Evolutionary conservation across 1,140 invertebrate genomes (phyloP).

Genomic region (Idris sp.): DNA sequence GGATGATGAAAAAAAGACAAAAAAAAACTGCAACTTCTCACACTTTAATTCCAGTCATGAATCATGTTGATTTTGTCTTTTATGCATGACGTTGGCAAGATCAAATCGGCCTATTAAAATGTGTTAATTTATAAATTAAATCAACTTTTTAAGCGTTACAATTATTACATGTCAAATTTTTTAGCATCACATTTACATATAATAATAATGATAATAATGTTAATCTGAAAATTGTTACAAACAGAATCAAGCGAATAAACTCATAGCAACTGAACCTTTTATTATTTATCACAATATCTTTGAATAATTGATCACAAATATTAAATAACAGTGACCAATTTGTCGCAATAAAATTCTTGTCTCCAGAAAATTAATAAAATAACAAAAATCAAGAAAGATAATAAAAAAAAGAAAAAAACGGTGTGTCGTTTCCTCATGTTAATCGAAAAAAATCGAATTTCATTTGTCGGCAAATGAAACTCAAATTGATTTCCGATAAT

Average conservation of each 20-base stretch:
- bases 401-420: not conserved
- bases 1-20: no score
- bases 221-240: no score
- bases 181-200: no score
- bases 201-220: no score
- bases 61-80: conserved; percentile 19
- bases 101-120: not conserved
- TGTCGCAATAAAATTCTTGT: no score
- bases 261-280: no score
- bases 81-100: not conserved
- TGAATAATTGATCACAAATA: no score
- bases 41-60: conserved; percentile 32
- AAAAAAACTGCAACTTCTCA: conserved; percentile 11
- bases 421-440: conserved; percentile 1
- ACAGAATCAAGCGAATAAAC: no score
- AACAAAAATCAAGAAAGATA: no score
- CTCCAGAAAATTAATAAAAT: no score
- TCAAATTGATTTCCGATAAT: conserved; percentile 37
- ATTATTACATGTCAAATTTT: not conserved
- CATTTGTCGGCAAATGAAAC: conserved; percentile 20
- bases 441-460: conserved; percentile 28
- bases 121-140: not conserved
- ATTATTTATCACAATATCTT: no score
- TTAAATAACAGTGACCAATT: no score
- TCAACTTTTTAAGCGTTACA: not conserved